Conservation (phyloP, 2,888 invertebrate genomes). For the Tanypteryx hageni region DNA sequence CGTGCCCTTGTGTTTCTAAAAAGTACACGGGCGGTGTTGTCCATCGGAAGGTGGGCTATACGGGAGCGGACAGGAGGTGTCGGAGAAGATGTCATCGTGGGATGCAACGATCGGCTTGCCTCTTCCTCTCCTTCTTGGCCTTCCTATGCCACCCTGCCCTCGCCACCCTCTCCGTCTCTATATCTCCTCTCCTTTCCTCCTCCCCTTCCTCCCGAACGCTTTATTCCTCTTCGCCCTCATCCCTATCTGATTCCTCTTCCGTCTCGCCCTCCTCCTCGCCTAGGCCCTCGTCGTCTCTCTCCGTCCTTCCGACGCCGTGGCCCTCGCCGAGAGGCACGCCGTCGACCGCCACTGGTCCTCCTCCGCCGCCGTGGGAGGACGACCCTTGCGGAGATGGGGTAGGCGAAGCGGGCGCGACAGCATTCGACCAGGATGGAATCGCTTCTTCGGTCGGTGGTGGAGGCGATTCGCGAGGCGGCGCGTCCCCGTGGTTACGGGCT, state of each 20-base stretch:
- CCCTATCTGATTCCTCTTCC: too few relatives aligned
- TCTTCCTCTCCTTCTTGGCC: background rate
- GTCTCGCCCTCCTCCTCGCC: background rate
- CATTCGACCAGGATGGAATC: background rate
- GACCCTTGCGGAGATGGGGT: conserved; percentile 20
- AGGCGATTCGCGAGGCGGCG: background rate
- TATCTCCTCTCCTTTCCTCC: background rate
- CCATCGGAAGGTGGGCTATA: too few relatives aligned
- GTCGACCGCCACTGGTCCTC: background rate
- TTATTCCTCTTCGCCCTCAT: too few relatives aligned
- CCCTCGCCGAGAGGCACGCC: background rate
- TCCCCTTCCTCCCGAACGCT: background rate
- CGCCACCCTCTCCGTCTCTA: background rate
- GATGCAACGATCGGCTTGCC: background rate
- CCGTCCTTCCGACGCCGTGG: background rate
- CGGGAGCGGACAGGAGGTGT: background rate
- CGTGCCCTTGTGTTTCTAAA: background rate
- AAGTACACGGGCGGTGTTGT: too few relatives aligned
- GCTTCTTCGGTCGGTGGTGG: background rate
- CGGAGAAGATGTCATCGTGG: background rate
- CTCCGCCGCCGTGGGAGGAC: conserved; percentile 33
- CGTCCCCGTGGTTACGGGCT: background rate
- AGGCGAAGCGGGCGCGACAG: background rate
- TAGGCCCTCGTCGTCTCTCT: background rate
- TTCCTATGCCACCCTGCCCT: background rate